Base-by-base conservation (phyloP, 2,113 vertebrate species). In the Rhadina sibilatrix region DNA sequence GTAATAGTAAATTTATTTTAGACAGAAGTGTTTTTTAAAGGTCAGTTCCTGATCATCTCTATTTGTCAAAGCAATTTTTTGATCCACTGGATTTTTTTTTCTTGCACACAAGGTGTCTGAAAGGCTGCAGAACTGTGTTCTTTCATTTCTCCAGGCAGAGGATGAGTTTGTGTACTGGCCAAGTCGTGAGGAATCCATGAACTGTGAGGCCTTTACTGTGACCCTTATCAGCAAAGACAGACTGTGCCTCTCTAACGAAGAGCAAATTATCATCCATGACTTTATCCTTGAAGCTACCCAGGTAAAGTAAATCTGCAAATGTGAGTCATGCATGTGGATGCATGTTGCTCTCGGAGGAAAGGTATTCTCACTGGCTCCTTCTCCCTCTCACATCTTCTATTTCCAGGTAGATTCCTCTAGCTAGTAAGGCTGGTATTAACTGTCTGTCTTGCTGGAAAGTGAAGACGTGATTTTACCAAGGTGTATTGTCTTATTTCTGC, bases 131-230 rank as follows among this genome's bases (percentile, higher is more conserved):
- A 30, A 65, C 33, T n/a, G 56, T 78, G 82, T 92, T 94, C 37
- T 83, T 89, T 94, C 89, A 56, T 92, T 94, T 87, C 74, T 77
- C 28, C 83, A 99, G 99, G 99, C 99, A 49, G 99, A 99, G 98
- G 99, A 99, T 96, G 99, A 99, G 96, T 99, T 99, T 98, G 99
- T 99, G 66, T 99, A 99, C 97, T 99, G 99, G 99, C 99, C 99
- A 40, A 99, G 99, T 97, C 98, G 99, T 10, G 99, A 99, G 94
- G 99, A 99, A 98, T 98, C 99, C 96, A 99, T 99, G 99, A 99
- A 99, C 98, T 99, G 99, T 96, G 98, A 99, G 95, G 98, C 99
- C 95, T 99, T 99, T 97, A 99, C 99, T 21, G 99, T 99, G 98
- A 99, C 99, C 76, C 99, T 99, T 94, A 99, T 99, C 98, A 99